Percentiles rank a stretch among this genome's conserved stretches.
Conservation (phyloP, 2,113 vertebrate species). For the Perognathus longimembris region DNA sequence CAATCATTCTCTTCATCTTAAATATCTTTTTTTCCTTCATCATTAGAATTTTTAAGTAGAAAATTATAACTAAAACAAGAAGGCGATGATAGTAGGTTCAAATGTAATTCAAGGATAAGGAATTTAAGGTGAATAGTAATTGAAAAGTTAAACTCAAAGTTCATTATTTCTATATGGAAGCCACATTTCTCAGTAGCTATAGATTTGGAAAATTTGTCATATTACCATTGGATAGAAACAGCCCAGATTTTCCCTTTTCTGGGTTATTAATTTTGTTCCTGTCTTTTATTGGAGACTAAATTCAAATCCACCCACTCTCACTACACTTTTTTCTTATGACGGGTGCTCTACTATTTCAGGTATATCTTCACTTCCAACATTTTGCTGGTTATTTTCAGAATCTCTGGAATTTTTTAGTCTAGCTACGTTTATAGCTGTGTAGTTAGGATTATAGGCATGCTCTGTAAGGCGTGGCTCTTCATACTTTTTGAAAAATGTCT, state of each 20-base stretch:
- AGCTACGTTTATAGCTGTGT: too few relatives aligned
- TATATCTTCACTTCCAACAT: too few relatives aligned
- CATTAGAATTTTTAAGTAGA: neutral
- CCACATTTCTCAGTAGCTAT: neutral
- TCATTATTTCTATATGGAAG: neutral
- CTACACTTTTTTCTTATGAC: too few relatives aligned
- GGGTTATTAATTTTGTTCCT: too few relatives aligned
- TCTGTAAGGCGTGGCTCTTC: neutral
- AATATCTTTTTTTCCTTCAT: neutral
- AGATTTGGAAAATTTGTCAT: neutral
- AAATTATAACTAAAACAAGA: neutral
- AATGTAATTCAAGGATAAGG: slow-evolving; percentile 14
- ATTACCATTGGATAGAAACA: too few relatives aligned
- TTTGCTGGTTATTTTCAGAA: too few relatives aligned
- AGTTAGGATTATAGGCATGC: too few relatives aligned
- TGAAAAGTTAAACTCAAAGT: neutral
- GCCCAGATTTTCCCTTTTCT: too few relatives aligned
- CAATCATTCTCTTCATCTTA: slow-evolving; percentile 1
- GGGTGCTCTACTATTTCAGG: too few relatives aligned
- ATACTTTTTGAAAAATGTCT: neutral
- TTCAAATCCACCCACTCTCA: too few relatives aligned
- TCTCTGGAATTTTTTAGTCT: too few relatives aligned
- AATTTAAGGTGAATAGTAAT: neutral
- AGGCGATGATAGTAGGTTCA: neutral
- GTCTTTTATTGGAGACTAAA: too few relatives aligned